Evolutionary conservation across 2,888 invertebrate species (phyloP).

Genomic region (Diplolepis rosae): DNA sequence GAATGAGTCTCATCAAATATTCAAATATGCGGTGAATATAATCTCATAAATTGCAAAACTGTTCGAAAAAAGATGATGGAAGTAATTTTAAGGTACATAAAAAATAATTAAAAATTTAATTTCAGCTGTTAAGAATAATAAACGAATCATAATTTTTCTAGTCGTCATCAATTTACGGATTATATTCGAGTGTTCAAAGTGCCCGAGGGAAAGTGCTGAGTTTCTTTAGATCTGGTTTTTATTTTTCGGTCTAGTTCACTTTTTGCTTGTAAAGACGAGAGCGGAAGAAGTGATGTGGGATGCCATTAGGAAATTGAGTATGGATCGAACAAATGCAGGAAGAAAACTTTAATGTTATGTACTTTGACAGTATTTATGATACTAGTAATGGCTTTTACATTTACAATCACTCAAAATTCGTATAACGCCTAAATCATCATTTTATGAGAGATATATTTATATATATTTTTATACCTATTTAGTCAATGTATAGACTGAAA

Average conservation of each 20-base stretch:
- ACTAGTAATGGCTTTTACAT: neutral
- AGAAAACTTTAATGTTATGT: neutral
- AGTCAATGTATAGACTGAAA: no score
- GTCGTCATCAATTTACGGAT: neutral
- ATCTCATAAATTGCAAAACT: no score
- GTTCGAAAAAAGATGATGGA: no score
- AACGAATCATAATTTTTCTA: no score
- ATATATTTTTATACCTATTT: no score
- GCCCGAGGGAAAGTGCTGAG: constrained; percentile 12
- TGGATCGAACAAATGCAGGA: neutral
- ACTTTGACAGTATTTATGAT: neutral
- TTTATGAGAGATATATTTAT: no score
- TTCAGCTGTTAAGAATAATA: no score
- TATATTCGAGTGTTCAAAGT: constrained; percentile 2
- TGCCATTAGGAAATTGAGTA: constrained; percentile 18
- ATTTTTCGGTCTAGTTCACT: constrained; percentile 15
- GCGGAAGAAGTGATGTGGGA: neutral
- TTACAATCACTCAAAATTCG: neutral
- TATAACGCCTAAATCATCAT: neutral
- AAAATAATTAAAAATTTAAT: no score
- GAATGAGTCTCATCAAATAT: no score
- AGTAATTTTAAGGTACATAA: no score
- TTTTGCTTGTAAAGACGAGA: constrained; percentile 10
- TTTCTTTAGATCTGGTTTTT: constrained; percentile 7
- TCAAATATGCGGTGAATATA: no score